Conservation (phyloP, 2,888 invertebrate genomes). For the Patella depressa region DNA sequence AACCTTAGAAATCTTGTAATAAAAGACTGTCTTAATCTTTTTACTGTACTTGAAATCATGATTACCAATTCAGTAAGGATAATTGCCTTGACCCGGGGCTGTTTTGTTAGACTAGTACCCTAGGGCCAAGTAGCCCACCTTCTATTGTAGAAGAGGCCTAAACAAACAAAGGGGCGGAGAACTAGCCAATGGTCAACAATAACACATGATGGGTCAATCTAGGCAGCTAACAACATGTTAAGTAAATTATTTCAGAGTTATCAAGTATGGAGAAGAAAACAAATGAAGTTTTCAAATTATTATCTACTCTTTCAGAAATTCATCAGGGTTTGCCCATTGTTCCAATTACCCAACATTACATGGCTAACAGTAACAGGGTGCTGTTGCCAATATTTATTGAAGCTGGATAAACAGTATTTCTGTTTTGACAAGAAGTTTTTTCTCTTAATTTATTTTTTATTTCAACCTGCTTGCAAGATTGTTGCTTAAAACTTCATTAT, state of each 20-base stretch:
- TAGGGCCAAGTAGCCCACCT: conserved; percentile 4
- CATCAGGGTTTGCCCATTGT: no score
- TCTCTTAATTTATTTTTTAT: no score
- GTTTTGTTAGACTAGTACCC: conserved; percentile 8
- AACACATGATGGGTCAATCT: conserved; percentile 4
- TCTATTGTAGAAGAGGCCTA: not conserved
- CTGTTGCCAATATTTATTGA: conserved; percentile 6
- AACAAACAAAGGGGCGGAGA: conserved; percentile 7
- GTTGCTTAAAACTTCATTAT: no score
- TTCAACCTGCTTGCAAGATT: no score
- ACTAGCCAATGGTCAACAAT: conserved; percentile 1
- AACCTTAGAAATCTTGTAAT: conserved; percentile 3
- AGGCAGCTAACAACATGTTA: not conserved
- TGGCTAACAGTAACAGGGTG: no score
- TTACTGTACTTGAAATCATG: conserved; percentile 1
- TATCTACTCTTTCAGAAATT: not conserved
- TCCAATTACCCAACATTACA: no score
- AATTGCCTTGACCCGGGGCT: not conserved
- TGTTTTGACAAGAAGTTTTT: no score
- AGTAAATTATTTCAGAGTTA: conserved; percentile 1
- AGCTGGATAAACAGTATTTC: not conserved
- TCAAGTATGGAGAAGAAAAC: not conserved
- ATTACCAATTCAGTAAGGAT: conserved; percentile 5
- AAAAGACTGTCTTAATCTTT: conserved; percentile 5
- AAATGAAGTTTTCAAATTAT: conserved; percentile 5